Base-by-base conservation (phyloP, 2,797 vertebrate genomes). In the Tinamus major region DNA sequence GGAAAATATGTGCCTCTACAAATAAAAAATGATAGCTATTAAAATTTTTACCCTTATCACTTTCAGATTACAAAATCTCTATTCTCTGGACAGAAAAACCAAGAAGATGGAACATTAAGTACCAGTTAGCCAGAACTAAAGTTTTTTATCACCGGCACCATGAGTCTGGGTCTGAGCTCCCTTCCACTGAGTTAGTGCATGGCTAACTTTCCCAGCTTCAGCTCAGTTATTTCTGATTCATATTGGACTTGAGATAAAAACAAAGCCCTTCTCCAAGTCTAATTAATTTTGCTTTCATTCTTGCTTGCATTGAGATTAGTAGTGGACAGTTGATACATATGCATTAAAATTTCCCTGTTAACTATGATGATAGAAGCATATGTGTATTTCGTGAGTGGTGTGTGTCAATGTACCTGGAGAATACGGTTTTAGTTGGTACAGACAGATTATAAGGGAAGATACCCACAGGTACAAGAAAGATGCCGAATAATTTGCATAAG, bases 231-330 rank as follows among this genome's bases (percentile, higher is more conserved):
- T 95, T 93, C 59, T 77, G 31, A 77, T 92, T 84, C 65, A 31
- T 58, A 13, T 31, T 89, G 74, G 76, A 90, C n/a, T 51, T 8
- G 21, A 83, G 64, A 94, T 87, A 67, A 96, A 94, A 94, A 81
- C 37, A 80, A 93, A 68, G 15, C 63, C 69, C 74, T 95, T 35
- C 39, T 94, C 53, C 55, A 89, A 92, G 71, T 37, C 71, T 93
- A 96, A 95, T 95, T 95, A 94, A 86, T 89, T 94, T 79, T 85
- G 17, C 65, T 96, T 95, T 88, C 72, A 53, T 94, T 94, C 87
- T 92, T 71, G 48, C 79, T 87, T 89, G 58, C 83, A 48, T 83
- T 80, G 89, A 53, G 96, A 87, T 95, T 95, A 91, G n/a, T 79
- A 95, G 76, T 71, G 70, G 79, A 71, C 72, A 75, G 65, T 65